These are phyloP conservation scores for Platanista minor DNA, from an alignment of 2,113 vertebrate species.

Conservation along the genomic window DNA sequence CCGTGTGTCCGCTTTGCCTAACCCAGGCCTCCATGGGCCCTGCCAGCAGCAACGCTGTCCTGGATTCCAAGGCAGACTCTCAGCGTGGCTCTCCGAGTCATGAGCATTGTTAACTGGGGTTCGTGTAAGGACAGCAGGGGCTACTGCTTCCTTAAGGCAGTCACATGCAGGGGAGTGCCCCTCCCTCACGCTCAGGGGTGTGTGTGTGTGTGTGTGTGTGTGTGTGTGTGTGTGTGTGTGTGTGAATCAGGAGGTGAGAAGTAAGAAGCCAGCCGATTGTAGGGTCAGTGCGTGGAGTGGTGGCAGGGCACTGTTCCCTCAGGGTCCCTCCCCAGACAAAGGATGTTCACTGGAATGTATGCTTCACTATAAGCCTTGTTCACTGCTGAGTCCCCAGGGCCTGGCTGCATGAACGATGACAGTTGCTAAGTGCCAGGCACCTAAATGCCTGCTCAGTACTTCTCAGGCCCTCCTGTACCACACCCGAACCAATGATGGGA, in stretches of 20 bases:
- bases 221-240: not conserved
- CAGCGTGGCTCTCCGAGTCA: no score
- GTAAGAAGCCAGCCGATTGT: not conserved
- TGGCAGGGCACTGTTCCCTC: not conserved
- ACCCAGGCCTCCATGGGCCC: no score
- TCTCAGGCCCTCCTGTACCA: not conserved
- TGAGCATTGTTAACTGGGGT: not conserved
- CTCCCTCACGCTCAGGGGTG: not conserved
- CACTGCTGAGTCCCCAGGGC: not conserved
- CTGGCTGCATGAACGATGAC: not conserved
- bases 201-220: not conserved
- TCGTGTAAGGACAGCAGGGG: not conserved
- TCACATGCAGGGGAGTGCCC: not conserved
- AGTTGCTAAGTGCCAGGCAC: not conserved
- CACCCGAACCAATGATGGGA: not conserved
- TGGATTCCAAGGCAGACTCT: not conserved
- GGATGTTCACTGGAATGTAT: not conserved
- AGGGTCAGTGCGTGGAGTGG: not conserved
- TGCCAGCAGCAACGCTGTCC: not conserved
- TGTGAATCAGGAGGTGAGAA: not conserved
- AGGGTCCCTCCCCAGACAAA: not conserved
- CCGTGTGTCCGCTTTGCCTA: not conserved
- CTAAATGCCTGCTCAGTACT: not conserved
- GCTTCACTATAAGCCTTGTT: not conserved
- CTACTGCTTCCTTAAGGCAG: not conserved